phyloP scores from a whole-genome alignment of 2,797 vertebrate species.

The Malacoraja senta region DNA sequence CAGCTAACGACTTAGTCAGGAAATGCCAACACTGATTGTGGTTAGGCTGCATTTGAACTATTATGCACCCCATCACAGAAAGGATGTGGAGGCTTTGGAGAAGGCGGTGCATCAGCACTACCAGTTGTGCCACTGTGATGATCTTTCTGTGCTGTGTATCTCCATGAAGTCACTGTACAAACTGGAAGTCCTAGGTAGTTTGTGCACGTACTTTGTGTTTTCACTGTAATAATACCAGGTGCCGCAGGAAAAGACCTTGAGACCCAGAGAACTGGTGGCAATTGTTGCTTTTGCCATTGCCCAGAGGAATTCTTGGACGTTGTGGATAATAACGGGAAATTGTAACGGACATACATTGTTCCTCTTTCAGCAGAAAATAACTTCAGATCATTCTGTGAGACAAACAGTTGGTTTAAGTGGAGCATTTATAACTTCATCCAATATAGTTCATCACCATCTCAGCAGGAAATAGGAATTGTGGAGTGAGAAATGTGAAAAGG shows the following conservation, averaged over 20 bases:
- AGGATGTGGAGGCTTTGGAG: too few species aligned
- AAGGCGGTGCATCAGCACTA: too few species aligned
- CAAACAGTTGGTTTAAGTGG: not conserved
- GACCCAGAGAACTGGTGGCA: too few species aligned
- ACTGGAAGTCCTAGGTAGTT: not conserved
- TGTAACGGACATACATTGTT: not conserved
- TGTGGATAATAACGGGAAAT: not conserved
- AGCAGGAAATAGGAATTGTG: not conserved
- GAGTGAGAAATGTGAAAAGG: too few species aligned
- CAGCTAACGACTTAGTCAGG: not conserved
- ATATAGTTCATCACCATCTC: not conserved
- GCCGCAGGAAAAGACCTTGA: not conserved
- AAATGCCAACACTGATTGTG: not conserved
- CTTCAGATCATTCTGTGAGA: not conserved
- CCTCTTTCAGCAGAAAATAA: not conserved
- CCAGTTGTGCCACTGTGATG: too few species aligned
- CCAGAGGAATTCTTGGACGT: not conserved
- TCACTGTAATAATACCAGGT: not conserved
- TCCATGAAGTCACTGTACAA: not conserved
- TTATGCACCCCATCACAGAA: too few species aligned
- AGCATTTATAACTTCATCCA: not conserved
- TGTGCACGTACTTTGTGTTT: too few species aligned
- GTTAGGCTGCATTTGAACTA: too few species aligned
- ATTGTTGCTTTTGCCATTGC: not conserved
- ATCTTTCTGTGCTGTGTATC: too few species aligned